These are phyloP conservation scores for Acleris holmiana DNA, from an alignment of 2,888 invertebrate species.

Conservation along the genomic window DNA sequence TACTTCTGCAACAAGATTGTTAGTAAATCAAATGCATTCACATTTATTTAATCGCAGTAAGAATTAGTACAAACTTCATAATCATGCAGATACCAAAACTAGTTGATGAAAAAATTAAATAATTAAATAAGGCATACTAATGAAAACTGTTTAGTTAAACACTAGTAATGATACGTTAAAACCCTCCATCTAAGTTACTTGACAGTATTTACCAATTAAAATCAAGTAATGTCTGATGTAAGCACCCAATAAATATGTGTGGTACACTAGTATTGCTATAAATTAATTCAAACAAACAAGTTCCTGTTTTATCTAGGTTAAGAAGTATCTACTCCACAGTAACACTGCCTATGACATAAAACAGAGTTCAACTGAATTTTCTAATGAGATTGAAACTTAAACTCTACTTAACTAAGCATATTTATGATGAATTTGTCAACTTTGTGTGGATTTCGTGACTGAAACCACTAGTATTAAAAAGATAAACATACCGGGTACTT, in stretches of 20 bases:
- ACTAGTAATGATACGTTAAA: too few species aligned
- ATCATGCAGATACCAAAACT: too few species aligned
- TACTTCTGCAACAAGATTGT: constrained; percentile 78
- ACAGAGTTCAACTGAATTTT: constrained; percentile 1
- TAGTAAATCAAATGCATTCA: neutral
- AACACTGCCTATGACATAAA: constrained; percentile 23
- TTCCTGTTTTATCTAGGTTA: constrained; percentile 35
- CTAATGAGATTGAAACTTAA: constrained; percentile 13
- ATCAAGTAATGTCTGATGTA: constrained; percentile 1
- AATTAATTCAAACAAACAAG: constrained; percentile 17
- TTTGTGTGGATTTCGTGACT: neutral
- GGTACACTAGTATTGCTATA: neutral
- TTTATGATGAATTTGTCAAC: neutral
- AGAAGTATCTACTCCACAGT: constrained; percentile 11
- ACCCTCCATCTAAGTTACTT: too few species aligned
- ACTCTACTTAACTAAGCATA: neutral
- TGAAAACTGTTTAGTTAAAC: too few species aligned
- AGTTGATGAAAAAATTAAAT: too few species aligned
- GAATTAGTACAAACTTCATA: too few species aligned
- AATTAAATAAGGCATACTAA: too few species aligned
- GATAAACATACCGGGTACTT: constrained; percentile 84
- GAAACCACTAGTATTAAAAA: constrained; percentile 13
- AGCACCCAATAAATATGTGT: constrained; percentile 5
- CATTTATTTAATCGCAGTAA: too few species aligned
- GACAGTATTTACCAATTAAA: neutral